Evolutionary conservation across 35 echinoderm and acorn worm genomes (phyloP), one percentile per base, ranked within the genome.

Genomic region (Hemicentrotus pulcherrimus): DNA sequence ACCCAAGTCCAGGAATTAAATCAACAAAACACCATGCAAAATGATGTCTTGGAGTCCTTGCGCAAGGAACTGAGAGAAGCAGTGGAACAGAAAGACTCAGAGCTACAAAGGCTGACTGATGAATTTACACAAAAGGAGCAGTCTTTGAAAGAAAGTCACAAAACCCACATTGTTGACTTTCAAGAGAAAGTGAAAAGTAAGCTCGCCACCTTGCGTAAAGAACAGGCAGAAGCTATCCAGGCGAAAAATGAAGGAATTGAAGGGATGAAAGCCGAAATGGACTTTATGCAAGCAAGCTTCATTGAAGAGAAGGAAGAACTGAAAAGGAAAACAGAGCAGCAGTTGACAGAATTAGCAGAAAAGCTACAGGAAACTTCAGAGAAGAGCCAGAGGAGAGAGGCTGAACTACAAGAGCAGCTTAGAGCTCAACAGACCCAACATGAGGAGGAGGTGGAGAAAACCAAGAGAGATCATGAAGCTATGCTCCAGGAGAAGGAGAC

Each of bases 181-280:
- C 96, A 96, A 60, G 94, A 93, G 46, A 97, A 99, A 58, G 98
- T 97, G 46, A 99, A 99, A 59, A 91, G 91, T 7, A 99, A 99
- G 65, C 94, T 99, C 78, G 59, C 94, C 47, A 95, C 87, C 31
- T 91, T 97, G 6, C 97, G 96, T 47, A 96, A 98, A 87, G 65
- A 95, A 30, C 95, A 96, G 46, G 95, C 97, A 78, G 98, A 98
- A 32, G 65, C 93, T 86, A 58, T 47, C 31, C 45, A 95, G 33
- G 86, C 95, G 24, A 95, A 97, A 30, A 71, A 97, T 47, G 47
- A 94, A 19, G 61, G 96, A 86, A 86, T 96, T 14, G 92, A 94
- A 88, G 65, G 95, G 32, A 85, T 95, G 31, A 96, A 96, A 95
- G 95, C 92, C 46, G 50, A 95, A 47, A 86, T 96, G 28, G 86